phyloP scores from a whole-genome alignment of 2,113 vertebrate species.

The Rynchops niger region DNA sequence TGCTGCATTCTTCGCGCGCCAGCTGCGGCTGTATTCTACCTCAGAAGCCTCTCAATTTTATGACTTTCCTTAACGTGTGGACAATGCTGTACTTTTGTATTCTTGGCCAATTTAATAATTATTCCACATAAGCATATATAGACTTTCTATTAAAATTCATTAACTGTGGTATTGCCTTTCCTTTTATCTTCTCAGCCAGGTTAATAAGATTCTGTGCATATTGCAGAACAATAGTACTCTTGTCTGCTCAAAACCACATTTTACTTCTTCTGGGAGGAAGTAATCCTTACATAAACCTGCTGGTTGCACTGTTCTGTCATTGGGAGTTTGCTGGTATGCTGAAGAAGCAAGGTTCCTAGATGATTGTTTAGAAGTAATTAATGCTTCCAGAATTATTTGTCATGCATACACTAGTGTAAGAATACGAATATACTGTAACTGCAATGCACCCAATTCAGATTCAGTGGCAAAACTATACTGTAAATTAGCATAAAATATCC shows the following conservation, averaged over 20 bases:
- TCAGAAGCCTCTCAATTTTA: too few relatives aligned
- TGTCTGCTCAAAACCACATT: neutral
- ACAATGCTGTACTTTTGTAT: too few relatives aligned
- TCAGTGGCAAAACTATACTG: neutral
- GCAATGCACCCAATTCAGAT: neutral
- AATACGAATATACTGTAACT: neutral
- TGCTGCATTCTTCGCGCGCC: too few relatives aligned
- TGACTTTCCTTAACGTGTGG: too few relatives aligned
- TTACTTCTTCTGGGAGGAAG: neutral
- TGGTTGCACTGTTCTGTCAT: neutral
- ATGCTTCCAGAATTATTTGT: neutral
- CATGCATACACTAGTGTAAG: neutral
- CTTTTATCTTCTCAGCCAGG: constrained; percentile 23
- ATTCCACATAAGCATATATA: too few relatives aligned
- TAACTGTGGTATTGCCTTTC: neutral
- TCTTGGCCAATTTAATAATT: too few relatives aligned
- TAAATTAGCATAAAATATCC: neutral
- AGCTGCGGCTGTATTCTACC: too few relatives aligned
- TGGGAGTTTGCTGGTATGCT: constrained; percentile 13
- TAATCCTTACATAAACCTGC: neutral
- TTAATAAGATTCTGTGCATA: constrained; percentile 22
- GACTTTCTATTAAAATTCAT: constrained; percentile 25
- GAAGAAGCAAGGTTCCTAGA: neutral
- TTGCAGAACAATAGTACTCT: neutral
- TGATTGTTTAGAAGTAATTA: constrained; percentile 15